A percentile compares a stretch with the other conserved stretches of the same genome.
These are phyloP conservation scores for Rhagoletis pomonella DNA, from an alignment of 1,140 invertebrate genomes.

Conservation along the genomic window DNA sequence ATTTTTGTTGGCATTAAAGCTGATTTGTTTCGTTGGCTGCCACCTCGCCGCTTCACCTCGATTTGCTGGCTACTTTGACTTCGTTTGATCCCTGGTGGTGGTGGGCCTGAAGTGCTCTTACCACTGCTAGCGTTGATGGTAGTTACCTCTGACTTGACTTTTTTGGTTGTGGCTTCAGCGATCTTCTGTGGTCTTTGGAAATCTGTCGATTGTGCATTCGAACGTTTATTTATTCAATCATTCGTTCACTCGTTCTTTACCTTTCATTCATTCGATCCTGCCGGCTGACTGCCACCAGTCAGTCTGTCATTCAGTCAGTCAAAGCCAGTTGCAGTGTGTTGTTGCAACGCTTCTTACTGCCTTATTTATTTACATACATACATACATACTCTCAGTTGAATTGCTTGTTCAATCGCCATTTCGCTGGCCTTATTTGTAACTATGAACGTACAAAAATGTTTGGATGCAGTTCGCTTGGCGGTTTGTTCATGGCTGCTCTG, in stretches of 20 bases:
- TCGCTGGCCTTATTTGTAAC: background rate
- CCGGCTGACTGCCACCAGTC: background rate
- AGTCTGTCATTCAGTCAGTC: background rate
- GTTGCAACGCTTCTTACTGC: background rate
- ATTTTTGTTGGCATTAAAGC: no score
- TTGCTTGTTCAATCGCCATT: background rate
- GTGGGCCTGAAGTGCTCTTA: background rate
- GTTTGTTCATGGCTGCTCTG: slow-evolving; percentile 13
- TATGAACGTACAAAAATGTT: background rate
- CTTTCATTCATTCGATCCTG: background rate
- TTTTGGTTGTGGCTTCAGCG: background rate
- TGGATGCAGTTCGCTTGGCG: background rate
- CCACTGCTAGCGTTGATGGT: background rate
- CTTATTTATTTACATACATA: background rate
- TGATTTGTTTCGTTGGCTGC: background rate
- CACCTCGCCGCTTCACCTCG: background rate
- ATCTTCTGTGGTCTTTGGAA: slow-evolving; percentile 12
- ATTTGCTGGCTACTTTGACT: background rate
- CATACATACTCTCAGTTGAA: background rate
- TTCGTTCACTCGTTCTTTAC: background rate
- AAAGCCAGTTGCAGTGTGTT: background rate
- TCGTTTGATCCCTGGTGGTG: background rate
- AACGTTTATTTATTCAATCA: slow-evolving; percentile 50
- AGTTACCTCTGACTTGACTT: slow-evolving; percentile 1
- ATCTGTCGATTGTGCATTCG: slow-evolving; percentile 48